phyloP scores from a whole-genome alignment of 2,113 vertebrate species.

The Steatornis caripensis region DNA sequence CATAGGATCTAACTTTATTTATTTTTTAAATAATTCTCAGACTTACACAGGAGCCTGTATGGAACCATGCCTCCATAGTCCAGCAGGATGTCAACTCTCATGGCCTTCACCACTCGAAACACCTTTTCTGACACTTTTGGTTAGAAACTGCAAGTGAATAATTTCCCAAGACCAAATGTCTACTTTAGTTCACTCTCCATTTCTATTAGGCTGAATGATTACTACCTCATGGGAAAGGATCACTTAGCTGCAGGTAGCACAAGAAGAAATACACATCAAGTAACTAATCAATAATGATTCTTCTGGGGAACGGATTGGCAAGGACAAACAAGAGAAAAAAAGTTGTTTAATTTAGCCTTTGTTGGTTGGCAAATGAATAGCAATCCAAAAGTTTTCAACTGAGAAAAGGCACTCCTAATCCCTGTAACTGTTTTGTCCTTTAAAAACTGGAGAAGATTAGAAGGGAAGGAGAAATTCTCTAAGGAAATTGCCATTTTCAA shows the following conservation, averaged over 20 bases:
- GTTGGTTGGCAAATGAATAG: neutral
- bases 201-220: neutral
- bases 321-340: neutral
- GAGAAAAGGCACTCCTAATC: neutral
- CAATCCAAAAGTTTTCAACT: neutral
- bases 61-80: neutral
- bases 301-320: neutral
- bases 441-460: slow-evolving; percentile 1
- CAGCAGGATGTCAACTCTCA: neutral
- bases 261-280: slow-evolving; percentile 1
- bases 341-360: neutral
- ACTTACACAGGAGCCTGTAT: neutral
- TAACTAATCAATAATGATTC: neutral
- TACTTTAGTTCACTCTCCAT: neutral
- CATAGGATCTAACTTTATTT: neutral
- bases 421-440: neutral
- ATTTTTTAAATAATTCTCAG: neutral
- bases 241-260: slow-evolving; percentile 10
- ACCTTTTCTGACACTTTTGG: neutral
- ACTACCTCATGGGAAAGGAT: neutral
- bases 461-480: neutral
- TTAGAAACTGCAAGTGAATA: neutral
- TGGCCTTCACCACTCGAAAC: neutral
- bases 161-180: neutral
- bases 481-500: neutral